Evolutionary conservation across 2,113 vertebrate genomes (phyloP).

Genomic region (Carlito syrichta): DNA sequence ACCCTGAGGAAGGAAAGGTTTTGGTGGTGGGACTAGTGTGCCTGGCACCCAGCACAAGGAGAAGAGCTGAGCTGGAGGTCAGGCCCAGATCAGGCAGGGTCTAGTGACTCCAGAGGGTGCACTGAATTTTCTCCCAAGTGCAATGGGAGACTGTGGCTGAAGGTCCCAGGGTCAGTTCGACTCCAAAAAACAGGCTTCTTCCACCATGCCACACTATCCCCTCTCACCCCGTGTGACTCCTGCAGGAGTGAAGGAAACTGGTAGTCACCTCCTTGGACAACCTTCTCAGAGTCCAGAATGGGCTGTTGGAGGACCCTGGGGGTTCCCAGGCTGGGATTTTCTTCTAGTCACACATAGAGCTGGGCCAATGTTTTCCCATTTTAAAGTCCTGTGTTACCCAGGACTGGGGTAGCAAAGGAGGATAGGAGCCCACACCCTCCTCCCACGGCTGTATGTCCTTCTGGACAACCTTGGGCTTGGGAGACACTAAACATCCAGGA

Average conservation of each 20-base stretch:
- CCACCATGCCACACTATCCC: not conserved
- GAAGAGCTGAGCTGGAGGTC: fast-evolving
- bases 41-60: not conserved
- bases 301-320: too few relatives aligned
- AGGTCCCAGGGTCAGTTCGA: too few relatives aligned
- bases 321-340: not conserved
- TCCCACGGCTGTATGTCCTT: too few relatives aligned
- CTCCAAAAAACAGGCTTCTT: too few relatives aligned
- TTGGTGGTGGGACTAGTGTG: not conserved
- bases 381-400: not conserved
- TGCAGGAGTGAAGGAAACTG: not conserved
- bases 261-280: not conserved
- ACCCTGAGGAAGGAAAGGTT: not conserved
- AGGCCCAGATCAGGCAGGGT: not conserved
- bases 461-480: too few relatives aligned
- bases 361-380: not conserved
- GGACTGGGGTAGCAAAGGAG: not conserved
- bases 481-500: fast-evolving
- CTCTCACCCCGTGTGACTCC: not conserved
- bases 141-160: not conserved
- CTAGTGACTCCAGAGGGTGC: not conserved
- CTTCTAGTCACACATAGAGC: not conserved
- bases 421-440: fast-evolving
- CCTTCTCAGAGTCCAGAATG: not conserved
- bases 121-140: not conserved